Conservation (phyloP, 2,797 vertebrate species). For the Protonibea diacanthus region DNA sequence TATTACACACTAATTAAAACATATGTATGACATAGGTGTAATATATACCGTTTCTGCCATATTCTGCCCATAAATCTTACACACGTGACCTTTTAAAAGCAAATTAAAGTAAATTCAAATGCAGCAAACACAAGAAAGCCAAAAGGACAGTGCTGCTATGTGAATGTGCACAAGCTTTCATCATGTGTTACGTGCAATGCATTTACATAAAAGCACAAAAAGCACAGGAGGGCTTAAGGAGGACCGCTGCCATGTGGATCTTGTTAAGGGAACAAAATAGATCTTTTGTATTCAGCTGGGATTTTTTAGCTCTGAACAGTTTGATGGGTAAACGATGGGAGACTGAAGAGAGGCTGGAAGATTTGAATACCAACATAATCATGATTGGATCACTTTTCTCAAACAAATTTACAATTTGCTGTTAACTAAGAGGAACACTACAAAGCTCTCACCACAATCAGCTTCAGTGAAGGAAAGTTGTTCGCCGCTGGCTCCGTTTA, state of each 20-base stretch:
- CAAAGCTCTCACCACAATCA: conserved; percentile 8
- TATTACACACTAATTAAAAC: too few relatives aligned
- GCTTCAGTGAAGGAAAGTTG: conserved; percentile 30
- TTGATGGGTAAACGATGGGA: not conserved
- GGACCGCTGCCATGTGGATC: conserved; percentile 31
- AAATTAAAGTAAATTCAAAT: not conserved
- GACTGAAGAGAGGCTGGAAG: not conserved
- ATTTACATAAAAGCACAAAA: not conserved
- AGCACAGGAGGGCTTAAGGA: not conserved
- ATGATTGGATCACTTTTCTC: not conserved
- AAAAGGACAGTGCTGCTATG: not conserved
- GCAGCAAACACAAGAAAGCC: not conserved
- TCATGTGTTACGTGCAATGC: not conserved
- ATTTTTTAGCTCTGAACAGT: not conserved
- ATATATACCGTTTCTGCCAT: too few relatives aligned
- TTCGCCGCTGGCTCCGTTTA: conserved; percentile 31
- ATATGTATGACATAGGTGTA: too few relatives aligned
- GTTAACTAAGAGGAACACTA: not conserved
- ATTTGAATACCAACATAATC: conserved; percentile 5
- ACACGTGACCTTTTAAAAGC: not conserved
- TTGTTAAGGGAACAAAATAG: conserved; percentile 16
- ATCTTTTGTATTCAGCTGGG: conserved; percentile 15
- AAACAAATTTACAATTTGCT: not conserved
- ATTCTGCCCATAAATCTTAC: too few relatives aligned
- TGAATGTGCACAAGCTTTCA: not conserved